phyloP scores from a whole-genome alignment of 2,888 invertebrate species.

The Muschampia plurimacula region DNA sequence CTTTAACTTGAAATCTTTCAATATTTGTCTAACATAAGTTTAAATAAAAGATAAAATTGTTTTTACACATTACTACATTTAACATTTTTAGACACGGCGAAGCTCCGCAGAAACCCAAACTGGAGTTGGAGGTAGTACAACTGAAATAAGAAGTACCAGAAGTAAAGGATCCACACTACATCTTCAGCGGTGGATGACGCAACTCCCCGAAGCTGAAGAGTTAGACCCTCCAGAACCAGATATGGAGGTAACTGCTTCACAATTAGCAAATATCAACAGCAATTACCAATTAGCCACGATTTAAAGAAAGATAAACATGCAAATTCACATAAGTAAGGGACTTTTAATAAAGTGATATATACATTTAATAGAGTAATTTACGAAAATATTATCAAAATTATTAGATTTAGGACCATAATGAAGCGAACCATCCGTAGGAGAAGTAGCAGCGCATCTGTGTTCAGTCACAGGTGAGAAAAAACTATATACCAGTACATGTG shows the following conservation, averaged over 20 bases:
- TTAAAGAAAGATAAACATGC: not conserved
- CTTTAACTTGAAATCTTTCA: not conserved
- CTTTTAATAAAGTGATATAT: no score
- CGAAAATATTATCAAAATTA: no score
- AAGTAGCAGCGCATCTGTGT: not conserved
- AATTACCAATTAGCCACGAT: not conserved
- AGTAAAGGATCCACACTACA: slow-evolving; percentile 91
- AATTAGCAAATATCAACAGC: not conserved
- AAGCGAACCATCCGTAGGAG: no score
- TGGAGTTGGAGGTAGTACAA: slow-evolving; percentile 70
- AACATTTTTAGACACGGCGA: slow-evolving; percentile 67
- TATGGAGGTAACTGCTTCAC: slow-evolving; percentile 72
- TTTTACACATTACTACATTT: not conserved
- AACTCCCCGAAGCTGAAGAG: slow-evolving; percentile 88
- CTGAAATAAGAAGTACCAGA: slow-evolving; percentile 77
- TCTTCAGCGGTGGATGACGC: slow-evolving; percentile 93
- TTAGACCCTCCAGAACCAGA: slow-evolving; percentile 83
- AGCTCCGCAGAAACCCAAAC: slow-evolving; percentile 81
- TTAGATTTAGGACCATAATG: no score
- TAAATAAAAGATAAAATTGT: not conserved
- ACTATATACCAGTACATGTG: not conserved
- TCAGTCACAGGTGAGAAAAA: not conserved
- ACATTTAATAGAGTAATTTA: no score
- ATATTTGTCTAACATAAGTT: not conserved
- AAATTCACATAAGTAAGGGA: not conserved